phyloP scores from a whole-genome alignment of 2,113 vertebrate species.

The Centropus bengalensis region DNA sequence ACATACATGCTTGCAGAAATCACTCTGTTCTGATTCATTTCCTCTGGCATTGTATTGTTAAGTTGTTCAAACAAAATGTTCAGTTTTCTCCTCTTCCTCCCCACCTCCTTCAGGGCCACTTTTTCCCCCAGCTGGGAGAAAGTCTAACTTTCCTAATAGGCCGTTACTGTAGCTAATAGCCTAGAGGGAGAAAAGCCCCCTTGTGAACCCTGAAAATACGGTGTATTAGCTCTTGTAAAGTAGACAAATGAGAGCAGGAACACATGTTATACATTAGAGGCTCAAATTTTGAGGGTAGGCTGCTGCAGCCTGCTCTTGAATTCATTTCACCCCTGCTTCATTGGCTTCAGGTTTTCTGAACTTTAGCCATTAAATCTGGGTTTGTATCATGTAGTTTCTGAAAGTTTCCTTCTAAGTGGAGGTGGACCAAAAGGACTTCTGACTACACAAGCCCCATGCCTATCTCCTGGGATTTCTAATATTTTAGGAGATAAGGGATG shows the following conservation, averaged over 20 bases:
- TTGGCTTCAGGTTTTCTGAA: slow-evolving; percentile 11
- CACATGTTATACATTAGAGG: slow-evolving; percentile 42
- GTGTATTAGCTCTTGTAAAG: slow-evolving; percentile 39
- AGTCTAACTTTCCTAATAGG: slow-evolving; percentile 47
- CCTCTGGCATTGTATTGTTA: slow-evolving; percentile 26
- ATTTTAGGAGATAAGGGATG: neutral
- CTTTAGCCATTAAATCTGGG: neutral
- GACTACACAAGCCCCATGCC: neutral
- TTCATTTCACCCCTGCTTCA: neutral
- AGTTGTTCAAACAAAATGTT: slow-evolving; percentile 35
- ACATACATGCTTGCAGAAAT: neutral
- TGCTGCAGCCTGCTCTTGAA: slow-evolving; percentile 6
- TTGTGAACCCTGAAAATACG: slow-evolving; percentile 3
- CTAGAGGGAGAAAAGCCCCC: slow-evolving; percentile 32
- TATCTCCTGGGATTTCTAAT: neutral
- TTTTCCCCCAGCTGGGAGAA: slow-evolving; percentile 13
- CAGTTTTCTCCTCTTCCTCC: slow-evolving; percentile 1
- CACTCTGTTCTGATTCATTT: slow-evolving; percentile 56
- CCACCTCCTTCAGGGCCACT: neutral
- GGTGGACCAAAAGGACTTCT: neutral
- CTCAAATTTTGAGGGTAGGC: slow-evolving; percentile 31
- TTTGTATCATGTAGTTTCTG: neutral
- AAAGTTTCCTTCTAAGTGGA: neutral
- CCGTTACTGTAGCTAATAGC: slow-evolving; percentile 15
- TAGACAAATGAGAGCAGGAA: slow-evolving; percentile 42